Evolutionary conservation across 2,888 invertebrate species (phyloP), one percentile per base, ranked within the genome.

Genomic region (Arge pagana): DNA sequence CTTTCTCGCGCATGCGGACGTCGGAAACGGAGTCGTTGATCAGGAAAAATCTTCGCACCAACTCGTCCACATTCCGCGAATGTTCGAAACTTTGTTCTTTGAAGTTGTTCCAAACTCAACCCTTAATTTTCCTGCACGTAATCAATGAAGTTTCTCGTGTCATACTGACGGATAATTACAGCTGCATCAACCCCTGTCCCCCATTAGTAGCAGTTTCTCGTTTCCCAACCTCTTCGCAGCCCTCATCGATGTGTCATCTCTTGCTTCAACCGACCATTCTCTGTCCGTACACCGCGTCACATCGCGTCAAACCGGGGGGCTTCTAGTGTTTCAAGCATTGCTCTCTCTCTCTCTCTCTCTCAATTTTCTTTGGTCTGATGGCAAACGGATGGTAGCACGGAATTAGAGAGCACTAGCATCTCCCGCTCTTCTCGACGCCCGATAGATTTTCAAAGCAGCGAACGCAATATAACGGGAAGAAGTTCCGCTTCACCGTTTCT

Each of bases 271-370:
- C 40, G 40, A 24, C 8, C 24, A 15, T 13, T 24, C 15, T 13
- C 40, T 23, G 37, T 37, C 23, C 2, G 13, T 40, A 13, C 11
- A n/a, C 5, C 18, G 11, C 39, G 39, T 10, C 23, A 7, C 4
- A 35, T 3, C 16, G 18, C 35, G 16, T 4, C 18, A 19, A 19
- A 11, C 36, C 18, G 31, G 4, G n/a, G 35, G 6, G 63, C 64
- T 62, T 65, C 67, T 66, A 64, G 60, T 57, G 60, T 67, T 67
- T 63, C 67, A 62, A 65, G 61, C 61, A 55, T 39, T 57, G 52
- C 56, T 53, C 55, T 31, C 52, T 52, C 21, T 36, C 55, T 31
- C 18, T 50, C 41, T 48, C 50, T 48, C 52, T n/a, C n/a, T n/a
- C n/a, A n/a, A n/a, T n/a, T n/a, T n/a, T n/a, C n/a, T n/a, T n/a